These are phyloP conservation scores for Eupithecia centaureata DNA, from an alignment of 2,888 invertebrate species.

Conservation along the genomic window DNA sequence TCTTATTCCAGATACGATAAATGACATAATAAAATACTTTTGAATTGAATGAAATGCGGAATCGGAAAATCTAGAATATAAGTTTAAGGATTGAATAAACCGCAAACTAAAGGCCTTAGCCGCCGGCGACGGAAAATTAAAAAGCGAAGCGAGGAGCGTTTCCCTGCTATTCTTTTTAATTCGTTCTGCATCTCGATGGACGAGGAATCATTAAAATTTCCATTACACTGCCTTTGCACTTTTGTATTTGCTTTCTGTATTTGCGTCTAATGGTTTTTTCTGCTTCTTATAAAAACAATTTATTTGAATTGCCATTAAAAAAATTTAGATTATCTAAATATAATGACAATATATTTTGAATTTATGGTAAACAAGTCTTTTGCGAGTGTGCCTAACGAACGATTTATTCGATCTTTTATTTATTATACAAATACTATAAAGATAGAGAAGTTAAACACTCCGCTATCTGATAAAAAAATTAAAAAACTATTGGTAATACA, in stretches of 20 bases:
- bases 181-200: slow-evolving; percentile 60
- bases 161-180: slow-evolving; percentile 79
- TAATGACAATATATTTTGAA: too few species aligned
- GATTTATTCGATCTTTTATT: too few species aligned
- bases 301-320: background rate
- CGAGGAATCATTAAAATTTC: slow-evolving; percentile 77
- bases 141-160: slow-evolving; percentile 72
- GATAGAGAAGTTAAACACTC: too few species aligned
- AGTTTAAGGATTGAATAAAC: slow-evolving; percentile 60
- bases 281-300: slow-evolving; percentile 7
- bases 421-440: too few species aligned
- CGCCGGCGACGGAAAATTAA: slow-evolving; percentile 80
- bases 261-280: slow-evolving; percentile 28
- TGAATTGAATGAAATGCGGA: background rate
- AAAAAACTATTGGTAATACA: too few species aligned
- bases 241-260: slow-evolving; percentile 65
- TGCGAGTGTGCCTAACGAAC: too few species aligned
- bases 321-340: too few species aligned
- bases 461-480: too few species aligned
- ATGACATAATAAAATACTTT: background rate
- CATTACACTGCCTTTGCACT: slow-evolving; percentile 60
- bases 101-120: slow-evolving; percentile 64
- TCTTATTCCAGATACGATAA: background rate
- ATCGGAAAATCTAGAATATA: slow-evolving; percentile 37
- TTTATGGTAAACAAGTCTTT: too few species aligned